phyloP scores from a whole-genome alignment of 1,140 invertebrate species.

The Paraescarpia echinospica region DNA sequence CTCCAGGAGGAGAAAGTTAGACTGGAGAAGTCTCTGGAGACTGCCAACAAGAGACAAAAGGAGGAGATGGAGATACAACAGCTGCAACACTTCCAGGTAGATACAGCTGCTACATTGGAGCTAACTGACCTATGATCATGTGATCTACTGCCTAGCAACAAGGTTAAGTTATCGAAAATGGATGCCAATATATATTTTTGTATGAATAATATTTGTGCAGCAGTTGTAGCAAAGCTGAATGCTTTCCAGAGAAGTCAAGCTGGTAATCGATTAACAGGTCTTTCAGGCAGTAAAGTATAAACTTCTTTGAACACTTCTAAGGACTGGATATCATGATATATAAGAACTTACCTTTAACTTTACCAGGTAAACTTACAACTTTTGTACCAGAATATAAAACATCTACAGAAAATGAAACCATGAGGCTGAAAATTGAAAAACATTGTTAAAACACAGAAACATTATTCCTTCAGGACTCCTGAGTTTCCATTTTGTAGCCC shows the following conservation, averaged over 20 bases:
- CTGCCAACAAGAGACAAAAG: constrained; percentile 47
- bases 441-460: too few relatives aligned
- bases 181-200: too few relatives aligned
- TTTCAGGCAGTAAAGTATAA: too few relatives aligned
- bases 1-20: constrained; percentile 48
- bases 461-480: too few relatives aligned
- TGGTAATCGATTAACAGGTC: too few relatives aligned
- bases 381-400: not conserved
- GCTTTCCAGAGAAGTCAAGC: not conserved
- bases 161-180: too few relatives aligned
- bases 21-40: constrained; percentile 42
- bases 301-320: too few relatives aligned
- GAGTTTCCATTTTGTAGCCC: too few relatives aligned
- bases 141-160: too few relatives aligned
- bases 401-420: not conserved
- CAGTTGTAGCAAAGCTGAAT: not conserved
- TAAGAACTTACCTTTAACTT: not conserved
- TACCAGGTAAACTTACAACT: not conserved
- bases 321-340: too few relatives aligned
- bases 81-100: constrained; percentile 51
- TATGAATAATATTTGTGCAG: too few relatives aligned
- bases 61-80: constrained; percentile 52
- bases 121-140: not conserved
- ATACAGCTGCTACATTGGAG: not conserved
- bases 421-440: too few relatives aligned